Base-by-base conservation (phyloP, 2,888 invertebrate species). In the Aleiodes leptofemur region DNA sequence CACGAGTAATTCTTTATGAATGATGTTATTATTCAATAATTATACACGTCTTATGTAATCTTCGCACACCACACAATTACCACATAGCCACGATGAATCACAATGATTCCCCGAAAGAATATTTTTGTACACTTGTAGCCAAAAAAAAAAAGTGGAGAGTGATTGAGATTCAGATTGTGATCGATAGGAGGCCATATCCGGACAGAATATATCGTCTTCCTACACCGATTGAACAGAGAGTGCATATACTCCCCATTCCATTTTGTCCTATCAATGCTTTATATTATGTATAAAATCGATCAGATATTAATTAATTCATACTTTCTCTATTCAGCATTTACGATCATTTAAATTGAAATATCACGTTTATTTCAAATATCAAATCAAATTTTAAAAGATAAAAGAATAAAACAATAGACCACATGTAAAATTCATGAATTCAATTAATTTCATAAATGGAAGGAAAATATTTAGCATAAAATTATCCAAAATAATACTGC, bases 401-500 rank as follows among this genome's bases (percentile, higher is more conserved):
- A 23, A 23, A 34, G 3, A 34, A 34, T 34, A 34, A 34, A 34
- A 4, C 43, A 11, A 38, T 38, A 38, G 38, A 2, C 13, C 53
- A 14, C 2, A 13, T 53, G 53, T 5, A 23, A 23, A 23, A 23
- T 23, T 23, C 23, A 23, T 23, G 2, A 23, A 23, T 23, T 23
- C 8, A 55, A 16, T 61, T 2, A 68, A 55, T 71, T 57, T 53
- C 50, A 66, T n/a, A 23, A 69, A 29, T 59, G 76, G 16, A 55
- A 6, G 50, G 6, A 50, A 76, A 76, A 76, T 75, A 43, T 14
- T 38, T 43, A 1, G 61, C 9, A n/a, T 16, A 77, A 75, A 74
- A 74, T 77, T 79, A 76, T 78, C 76, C 76, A 76, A 78, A 79
- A 79, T 78, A 77, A 74, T 64, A 81, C 76, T 80, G 82, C 83